These are phyloP conservation scores for Sciaenops ocellatus DNA, from an alignment of 2,797 vertebrate genomes.

Conservation along the genomic window DNA sequence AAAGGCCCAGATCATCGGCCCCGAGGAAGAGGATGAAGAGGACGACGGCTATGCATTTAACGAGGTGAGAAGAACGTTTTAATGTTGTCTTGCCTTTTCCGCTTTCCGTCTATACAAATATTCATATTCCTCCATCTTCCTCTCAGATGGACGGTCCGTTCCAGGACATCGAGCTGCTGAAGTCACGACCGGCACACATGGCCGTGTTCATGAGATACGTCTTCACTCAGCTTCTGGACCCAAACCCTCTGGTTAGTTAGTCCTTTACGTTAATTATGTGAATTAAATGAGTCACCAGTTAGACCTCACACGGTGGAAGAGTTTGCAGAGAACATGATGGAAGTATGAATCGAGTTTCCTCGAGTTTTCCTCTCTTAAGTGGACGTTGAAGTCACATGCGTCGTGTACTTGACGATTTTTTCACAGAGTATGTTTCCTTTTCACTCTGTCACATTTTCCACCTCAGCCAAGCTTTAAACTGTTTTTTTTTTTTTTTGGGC, in stretches of 20 bases:
- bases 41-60: slow-evolving; percentile 86
- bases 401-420: no score
- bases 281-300: no score
- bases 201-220: slow-evolving; percentile 94
- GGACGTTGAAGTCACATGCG: no score
- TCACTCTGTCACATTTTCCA: no score
- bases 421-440: no score
- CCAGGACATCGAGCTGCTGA: slow-evolving; percentile 92
- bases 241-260: slow-evolving; percentile 90
- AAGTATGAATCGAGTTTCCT: no score
- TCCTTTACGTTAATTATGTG: no score
- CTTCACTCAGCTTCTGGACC: slow-evolving; percentile 93
- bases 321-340: no score
- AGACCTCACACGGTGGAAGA: no score
- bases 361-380: no score
- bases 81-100: neutral
- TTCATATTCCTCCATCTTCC: neutral
- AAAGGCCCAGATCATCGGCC: slow-evolving; percentile 90
- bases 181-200: slow-evolving; percentile 91
- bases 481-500: no score
- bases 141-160: slow-evolving; percentile 89
- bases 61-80: slow-evolving; percentile 83
- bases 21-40: slow-evolving; percentile 93
- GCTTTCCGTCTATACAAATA: neutral
- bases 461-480: no score